Conservation (phyloP, 2,888 invertebrate genomes). For the Euplagia quadripunctaria region DNA sequence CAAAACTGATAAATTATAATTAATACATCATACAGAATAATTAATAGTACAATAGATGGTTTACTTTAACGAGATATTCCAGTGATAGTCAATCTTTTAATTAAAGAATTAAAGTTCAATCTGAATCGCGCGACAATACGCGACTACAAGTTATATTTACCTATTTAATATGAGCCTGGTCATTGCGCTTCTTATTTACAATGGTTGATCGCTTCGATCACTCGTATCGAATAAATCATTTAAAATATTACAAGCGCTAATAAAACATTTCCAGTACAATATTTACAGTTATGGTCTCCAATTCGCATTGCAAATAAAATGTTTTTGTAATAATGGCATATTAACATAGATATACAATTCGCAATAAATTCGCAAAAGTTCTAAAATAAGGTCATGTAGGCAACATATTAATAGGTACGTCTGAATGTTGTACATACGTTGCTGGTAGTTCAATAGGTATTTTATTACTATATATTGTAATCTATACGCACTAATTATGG, state of each 20-base stretch:
- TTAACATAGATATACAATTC: slow-evolving; percentile 1
- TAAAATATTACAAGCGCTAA: not conserved
- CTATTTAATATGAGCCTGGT: not conserved
- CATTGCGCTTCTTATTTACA: too few species aligned
- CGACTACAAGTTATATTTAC: not conserved
- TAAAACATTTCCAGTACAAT: not conserved
- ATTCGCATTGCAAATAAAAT: slow-evolving; percentile 8
- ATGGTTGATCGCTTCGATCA: too few species aligned
- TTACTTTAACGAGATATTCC: not conserved
- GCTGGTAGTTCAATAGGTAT: too few species aligned
- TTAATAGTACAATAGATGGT: not conserved
- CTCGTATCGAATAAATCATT: not conserved
- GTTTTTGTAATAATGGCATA: not conserved
- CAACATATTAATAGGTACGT: not conserved
- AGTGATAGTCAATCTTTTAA: not conserved
- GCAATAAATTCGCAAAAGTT: slow-evolving; percentile 17
- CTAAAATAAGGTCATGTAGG: not conserved
- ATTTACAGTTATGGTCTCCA: not conserved
- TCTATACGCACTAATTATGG: too few species aligned
- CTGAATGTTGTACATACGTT: too few species aligned
- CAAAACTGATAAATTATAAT: too few species aligned
- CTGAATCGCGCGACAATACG: not conserved
- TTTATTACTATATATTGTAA: too few species aligned
- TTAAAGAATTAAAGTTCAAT: not conserved
- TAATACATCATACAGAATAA: too few species aligned